A percentile compares a stretch with the other conserved stretches of the same genome.
phyloP scores from a whole-genome alignment of 2,113 vertebrate species.

The Tor tambroides region DNA sequence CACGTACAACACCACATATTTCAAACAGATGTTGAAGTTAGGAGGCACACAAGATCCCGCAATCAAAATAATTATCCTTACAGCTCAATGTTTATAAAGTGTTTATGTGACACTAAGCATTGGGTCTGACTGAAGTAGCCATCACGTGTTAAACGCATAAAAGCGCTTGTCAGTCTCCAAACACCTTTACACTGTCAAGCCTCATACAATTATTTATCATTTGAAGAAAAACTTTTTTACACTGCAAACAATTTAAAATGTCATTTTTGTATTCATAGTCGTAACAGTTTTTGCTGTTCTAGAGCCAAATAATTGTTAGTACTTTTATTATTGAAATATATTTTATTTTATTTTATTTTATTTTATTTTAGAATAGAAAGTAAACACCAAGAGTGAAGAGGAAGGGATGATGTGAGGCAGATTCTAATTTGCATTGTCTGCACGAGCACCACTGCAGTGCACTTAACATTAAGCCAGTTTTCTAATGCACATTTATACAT shows the following conservation, averaged over 20 bases:
- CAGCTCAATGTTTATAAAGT: constrained; percentile 77
- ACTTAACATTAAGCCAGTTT: neutral
- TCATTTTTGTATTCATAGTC: no score
- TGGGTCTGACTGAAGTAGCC: constrained; percentile 62
- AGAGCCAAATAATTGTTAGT: no score
- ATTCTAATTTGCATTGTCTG: neutral
- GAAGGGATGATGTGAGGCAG: neutral
- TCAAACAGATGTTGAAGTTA: constrained; percentile 89
- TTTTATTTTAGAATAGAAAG: no score
- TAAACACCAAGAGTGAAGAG: neutral
- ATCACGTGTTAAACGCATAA: constrained; percentile 66
- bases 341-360: no score
- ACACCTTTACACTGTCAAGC: constrained; percentile 53
- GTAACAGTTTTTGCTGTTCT: neutral
- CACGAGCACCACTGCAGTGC: neutral
- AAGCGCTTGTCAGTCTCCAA: constrained; percentile 57
- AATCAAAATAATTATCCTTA: constrained; percentile 82
- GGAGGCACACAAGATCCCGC: constrained; percentile 73
- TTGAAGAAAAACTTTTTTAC: neutral
- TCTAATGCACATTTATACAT: no score
- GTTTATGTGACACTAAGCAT: constrained; percentile 74
- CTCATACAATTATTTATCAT: constrained; percentile 51
- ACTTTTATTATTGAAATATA: no score
- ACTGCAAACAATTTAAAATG: neutral
- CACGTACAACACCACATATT: constrained; percentile 82